A percentile compares a stretch with the other conserved stretches of the same genome.
Conservation (phyloP, 2,888 invertebrate genomes). For the Meloe dianella region DNA sequence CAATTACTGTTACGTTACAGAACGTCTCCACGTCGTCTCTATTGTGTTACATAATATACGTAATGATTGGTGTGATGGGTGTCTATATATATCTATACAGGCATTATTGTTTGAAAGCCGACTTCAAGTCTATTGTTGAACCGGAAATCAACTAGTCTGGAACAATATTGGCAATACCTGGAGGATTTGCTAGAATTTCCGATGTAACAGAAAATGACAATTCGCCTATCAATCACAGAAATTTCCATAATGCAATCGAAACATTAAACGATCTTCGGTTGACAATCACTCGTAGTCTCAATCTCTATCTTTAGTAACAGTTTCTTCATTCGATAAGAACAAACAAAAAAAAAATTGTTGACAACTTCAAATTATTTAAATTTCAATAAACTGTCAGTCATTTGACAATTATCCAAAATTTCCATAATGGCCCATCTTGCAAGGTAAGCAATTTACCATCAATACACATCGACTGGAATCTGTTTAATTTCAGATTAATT, state of each 20-base stretch:
- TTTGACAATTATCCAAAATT: neutral
- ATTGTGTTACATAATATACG: conserved; percentile 23
- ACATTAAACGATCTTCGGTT: no score
- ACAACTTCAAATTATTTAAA: no score
- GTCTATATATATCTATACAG: neutral
- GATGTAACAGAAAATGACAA: no score
- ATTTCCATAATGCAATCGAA: no score
- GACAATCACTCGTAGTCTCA: no score
- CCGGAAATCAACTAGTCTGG: neutral
- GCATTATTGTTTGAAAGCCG: neutral
- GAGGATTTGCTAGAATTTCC: neutral
- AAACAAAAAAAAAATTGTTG: no score
- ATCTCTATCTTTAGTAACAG: no score
- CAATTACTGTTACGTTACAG: conserved; percentile 39
- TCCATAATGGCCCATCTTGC: neutral
- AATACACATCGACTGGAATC: neutral
- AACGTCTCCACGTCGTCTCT: conserved; percentile 18
- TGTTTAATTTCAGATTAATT: neutral
- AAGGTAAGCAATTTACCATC: neutral
- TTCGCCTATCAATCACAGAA: no score
- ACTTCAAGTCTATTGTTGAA: neutral
- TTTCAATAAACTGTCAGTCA: neutral
- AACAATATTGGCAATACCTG: conserved; percentile 4
- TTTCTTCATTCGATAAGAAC: no score
- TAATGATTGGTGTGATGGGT: neutral